These are phyloP conservation scores for Hipposideros armiger DNA, from an alignment of 2,113 vertebrate species.

Conservation along the genomic window DNA sequence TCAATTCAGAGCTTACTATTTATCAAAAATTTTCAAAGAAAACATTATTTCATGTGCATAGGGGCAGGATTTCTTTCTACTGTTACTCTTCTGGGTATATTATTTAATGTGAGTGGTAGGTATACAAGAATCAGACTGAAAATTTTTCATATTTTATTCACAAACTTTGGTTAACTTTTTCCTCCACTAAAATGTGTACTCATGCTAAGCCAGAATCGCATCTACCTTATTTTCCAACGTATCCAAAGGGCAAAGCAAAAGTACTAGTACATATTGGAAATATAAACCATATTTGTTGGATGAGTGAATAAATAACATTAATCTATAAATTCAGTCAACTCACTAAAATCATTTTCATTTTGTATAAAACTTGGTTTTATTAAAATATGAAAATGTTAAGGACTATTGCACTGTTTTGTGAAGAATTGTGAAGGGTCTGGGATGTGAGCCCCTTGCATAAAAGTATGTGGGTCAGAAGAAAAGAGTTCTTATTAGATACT, in stretches of 20 bases:
- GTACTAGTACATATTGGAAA: background rate
- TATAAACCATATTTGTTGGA: background rate
- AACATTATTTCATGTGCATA: background rate
- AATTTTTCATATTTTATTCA: background rate
- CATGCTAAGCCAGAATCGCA: background rate
- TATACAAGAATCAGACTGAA: background rate
- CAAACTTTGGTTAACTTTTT: background rate
- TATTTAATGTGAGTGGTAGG: background rate
- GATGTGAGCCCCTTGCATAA: background rate
- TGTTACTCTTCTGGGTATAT: background rate
- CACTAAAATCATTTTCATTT: background rate
- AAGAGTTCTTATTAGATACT: background rate
- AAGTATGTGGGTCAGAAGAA: background rate
- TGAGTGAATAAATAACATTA: background rate
- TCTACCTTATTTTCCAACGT: background rate
- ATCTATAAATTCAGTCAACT: background rate
- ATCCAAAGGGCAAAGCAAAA: background rate
- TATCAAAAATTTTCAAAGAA: background rate
- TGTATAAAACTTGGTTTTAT: constrained; percentile 9
- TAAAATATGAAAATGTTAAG: background rate
- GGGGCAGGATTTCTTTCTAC: background rate
- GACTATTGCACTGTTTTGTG: background rate
- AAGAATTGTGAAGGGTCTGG: background rate
- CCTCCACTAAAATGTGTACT: background rate
- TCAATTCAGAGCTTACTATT: background rate